A percentile compares a stretch with the other conserved stretches of the same genome.
phyloP scores from a whole-genome alignment of 1,140 invertebrate species.

The Lutraria rhynchaena region DNA sequence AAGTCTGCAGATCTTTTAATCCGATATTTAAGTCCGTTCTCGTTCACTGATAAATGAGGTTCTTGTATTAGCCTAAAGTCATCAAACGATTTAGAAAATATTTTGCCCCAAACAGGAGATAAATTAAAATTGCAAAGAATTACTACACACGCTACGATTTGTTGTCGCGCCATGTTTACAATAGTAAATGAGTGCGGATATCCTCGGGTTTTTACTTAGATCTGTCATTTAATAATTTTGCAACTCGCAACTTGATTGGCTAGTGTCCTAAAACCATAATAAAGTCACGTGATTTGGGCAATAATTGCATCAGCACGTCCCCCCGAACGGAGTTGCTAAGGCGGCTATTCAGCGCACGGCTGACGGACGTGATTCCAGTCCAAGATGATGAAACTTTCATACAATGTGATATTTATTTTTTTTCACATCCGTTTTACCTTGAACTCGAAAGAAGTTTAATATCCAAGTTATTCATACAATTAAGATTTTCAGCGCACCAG shows the following conservation, averaged over 20 bases:
- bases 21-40: neutral
- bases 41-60: neutral
- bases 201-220: constrained; percentile 19
- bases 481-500: too few relatives aligned
- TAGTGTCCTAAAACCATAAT: constrained; percentile 23
- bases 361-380: too few relatives aligned
- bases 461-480: too few relatives aligned
- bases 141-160: constrained; percentile 28
- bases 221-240: constrained; percentile 11
- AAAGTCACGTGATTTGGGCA: constrained; percentile 28
- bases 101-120: constrained; percentile 2
- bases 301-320: constrained; percentile 21
- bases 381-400: too few relatives aligned
- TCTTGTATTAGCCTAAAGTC: constrained; percentile 29
- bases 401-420: too few relatives aligned
- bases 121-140: constrained; percentile 34
- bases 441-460: too few relatives aligned
- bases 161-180: constrained; percentile 53
- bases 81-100: constrained; percentile 26
- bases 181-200: constrained; percentile 39
- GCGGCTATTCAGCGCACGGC: too few relatives aligned
- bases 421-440: too few relatives aligned
- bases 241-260: constrained; percentile 5
- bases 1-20: neutral
- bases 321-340: too few relatives aligned